Evolutionary conservation across 2,797 vertebrate genomes (phyloP).

Genomic region (Lepilemur septentrionalis): DNA sequence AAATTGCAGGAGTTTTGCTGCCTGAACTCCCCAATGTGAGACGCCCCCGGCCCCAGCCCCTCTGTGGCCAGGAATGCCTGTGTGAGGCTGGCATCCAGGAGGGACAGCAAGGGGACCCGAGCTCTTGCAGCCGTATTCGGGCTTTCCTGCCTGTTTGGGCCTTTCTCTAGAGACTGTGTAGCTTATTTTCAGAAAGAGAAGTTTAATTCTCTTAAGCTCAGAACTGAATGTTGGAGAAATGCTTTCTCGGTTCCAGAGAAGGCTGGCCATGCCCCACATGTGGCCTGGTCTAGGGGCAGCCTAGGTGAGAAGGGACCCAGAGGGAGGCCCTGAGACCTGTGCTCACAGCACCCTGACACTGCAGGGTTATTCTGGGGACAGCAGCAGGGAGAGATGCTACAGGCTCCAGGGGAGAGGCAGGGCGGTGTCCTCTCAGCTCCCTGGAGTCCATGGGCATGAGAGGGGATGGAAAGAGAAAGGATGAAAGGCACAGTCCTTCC

Average conservation of each 20-base stretch:
- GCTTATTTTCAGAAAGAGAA: not conserved
- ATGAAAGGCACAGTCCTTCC: not conserved
- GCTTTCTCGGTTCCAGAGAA: not conserved
- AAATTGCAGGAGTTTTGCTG: not conserved
- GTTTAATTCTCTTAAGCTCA: not conserved
- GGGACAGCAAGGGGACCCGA: not conserved
- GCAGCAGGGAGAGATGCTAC: not conserved
- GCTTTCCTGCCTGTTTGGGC: not conserved
- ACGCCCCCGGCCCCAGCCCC: no score
- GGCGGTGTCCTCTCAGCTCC: not conserved
- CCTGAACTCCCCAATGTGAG: not conserved
- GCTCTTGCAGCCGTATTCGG: no score
- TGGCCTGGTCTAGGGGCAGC: not conserved
- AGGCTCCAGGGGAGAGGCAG: not conserved
- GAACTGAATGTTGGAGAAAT: not conserved
- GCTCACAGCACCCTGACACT: not conserved
- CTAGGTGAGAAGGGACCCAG: not conserved
- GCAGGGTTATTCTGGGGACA: not conserved
- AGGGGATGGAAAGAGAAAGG: not conserved
- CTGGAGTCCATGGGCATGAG: fast-evolving
- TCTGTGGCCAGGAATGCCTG: no score
- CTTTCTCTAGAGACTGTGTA: not conserved
- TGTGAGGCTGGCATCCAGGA: not conserved
- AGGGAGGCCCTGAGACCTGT: not conserved
- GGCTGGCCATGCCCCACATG: not conserved